A percentile compares a stretch with the other conserved stretches of the same genome.
Conservation (phyloP, 2,888 invertebrate genomes). For the Balanococcus diminutus region DNA sequence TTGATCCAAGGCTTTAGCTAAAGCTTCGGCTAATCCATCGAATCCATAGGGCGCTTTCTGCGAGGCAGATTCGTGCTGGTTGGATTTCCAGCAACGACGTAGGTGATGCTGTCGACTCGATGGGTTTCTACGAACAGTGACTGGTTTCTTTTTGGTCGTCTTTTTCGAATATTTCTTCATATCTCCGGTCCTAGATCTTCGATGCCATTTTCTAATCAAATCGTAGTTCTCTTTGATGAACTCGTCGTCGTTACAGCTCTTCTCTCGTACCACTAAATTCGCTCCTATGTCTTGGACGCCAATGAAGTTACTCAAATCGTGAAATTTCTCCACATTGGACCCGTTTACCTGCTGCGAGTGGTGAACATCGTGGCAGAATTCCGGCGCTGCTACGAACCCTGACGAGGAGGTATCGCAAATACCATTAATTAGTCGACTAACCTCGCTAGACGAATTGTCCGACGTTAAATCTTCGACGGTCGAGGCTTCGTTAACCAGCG, state of each 20-base stretch:
- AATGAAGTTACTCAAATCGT: neutral
- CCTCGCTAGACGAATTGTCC: neutral
- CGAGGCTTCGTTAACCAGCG: neutral
- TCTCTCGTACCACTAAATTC: neutral
- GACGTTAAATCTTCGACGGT: neutral
- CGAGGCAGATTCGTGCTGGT: neutral
- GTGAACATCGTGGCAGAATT: neutral
- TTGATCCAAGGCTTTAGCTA: neutral
- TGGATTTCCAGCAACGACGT: neutral
- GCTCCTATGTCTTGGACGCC: neutral
- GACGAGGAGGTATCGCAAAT: neutral
- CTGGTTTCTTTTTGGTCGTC: neutral
- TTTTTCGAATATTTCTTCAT: neutral
- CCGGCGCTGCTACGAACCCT: neutral
- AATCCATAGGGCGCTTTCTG: neutral
- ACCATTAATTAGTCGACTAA: conserved; percentile 19
- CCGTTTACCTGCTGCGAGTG: neutral
- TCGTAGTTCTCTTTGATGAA: neutral
- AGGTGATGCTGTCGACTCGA: neutral
- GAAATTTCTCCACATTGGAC: neutral
- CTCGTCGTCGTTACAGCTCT: neutral
- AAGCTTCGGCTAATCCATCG: neutral
- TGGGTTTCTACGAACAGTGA: neutral
- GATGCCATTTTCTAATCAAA: neutral
- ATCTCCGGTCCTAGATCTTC: neutral